Evolutionary conservation across 2,888 invertebrate species (phyloP), one percentile per base, ranked within the genome.

Genomic region (Asteroscopus sphinx): DNA sequence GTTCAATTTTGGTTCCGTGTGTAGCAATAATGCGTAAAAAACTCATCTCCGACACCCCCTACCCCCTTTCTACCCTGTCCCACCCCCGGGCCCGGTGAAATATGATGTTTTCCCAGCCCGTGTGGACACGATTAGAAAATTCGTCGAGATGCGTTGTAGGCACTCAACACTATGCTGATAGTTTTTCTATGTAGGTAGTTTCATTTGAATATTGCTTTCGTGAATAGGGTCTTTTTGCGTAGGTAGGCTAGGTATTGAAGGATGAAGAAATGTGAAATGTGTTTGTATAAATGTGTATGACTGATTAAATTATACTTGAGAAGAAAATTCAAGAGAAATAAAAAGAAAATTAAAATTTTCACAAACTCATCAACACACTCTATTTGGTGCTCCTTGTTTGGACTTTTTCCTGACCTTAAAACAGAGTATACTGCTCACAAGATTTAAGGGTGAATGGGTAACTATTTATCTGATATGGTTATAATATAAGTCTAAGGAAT

Each of bases 11-110:
- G 83, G 87, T 86, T 85, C 89, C 88, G 90, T 89, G 89, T 90
- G 89, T 90, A 88, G 91, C 90, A 91, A 90, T 93, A 92, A 93
- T 92, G 93, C 93, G 93, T 93, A 93, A 93, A 93, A 93, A 93
- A 92, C 93, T 92, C 93, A 93, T 93, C 92, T 93, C 91, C 90
- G 87, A 79, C 82, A 58, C 80, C 84, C 85, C 80, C 76, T n/a
- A n/a, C n/a, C 79, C 77, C 75, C 76, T 73, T 71, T 68, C 40
- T 56, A 60, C 68, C 64, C 36, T 41, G 73, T 28, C 64, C 73
- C 64, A 78, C 81, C 82, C 83, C 80, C 80, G 72, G 86, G 80
- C 81, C 83, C 81, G 83, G 90, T 93, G 93, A 93, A 93, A 93
- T 93, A 93, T 93, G 93, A 93, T 93, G 92, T 93, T 93, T 91